phyloP scores from a whole-genome alignment of 2,888 invertebrate genomes.

The Apamea sordens region DNA sequence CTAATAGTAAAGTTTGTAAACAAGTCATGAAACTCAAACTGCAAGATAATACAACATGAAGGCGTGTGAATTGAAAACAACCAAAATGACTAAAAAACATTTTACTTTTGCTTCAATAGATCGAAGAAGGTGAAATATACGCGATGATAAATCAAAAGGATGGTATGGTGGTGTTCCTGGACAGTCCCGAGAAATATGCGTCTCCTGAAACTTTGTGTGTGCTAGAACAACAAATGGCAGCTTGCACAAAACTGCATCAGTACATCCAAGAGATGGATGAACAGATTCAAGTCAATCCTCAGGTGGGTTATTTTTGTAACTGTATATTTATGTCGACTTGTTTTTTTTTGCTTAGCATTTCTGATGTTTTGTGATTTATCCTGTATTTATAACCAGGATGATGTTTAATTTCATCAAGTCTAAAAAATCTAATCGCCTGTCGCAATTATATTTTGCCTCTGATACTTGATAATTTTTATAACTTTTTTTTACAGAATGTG shows the following conservation, averaged over 20 bases:
- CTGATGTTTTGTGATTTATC: neutral
- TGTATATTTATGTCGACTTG: slow-evolving; percentile 1
- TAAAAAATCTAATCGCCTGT: neutral
- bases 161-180: slow-evolving; percentile 99
- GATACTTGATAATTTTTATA: neutral
- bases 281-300: slow-evolving; percentile 97
- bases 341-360: neutral
- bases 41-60: neutral
- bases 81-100: neutral
- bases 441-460: neutral
- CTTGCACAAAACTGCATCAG: slow-evolving; percentile 96
- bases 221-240: slow-evolving; percentile 95
- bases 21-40: neutral
- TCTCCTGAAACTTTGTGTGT: slow-evolving; percentile 96
- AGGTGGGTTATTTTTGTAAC: slow-evolving; percentile 81
- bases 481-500: neutral
- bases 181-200: slow-evolving; percentile 98
- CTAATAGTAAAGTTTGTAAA: neutral
- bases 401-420: no score
- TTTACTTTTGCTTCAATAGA: slow-evolving; percentile 89
- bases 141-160: slow-evolving; percentile 99
- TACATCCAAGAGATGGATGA: slow-evolving; percentile 98
- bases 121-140: slow-evolving; percentile 98
- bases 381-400: neutral
- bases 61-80: neutral